Percentiles rank a stretch among this genome's conserved stretches.
phyloP scores from a whole-genome alignment of 2,797 vertebrate genomes.

The Lithobates sylvaticus region DNA sequence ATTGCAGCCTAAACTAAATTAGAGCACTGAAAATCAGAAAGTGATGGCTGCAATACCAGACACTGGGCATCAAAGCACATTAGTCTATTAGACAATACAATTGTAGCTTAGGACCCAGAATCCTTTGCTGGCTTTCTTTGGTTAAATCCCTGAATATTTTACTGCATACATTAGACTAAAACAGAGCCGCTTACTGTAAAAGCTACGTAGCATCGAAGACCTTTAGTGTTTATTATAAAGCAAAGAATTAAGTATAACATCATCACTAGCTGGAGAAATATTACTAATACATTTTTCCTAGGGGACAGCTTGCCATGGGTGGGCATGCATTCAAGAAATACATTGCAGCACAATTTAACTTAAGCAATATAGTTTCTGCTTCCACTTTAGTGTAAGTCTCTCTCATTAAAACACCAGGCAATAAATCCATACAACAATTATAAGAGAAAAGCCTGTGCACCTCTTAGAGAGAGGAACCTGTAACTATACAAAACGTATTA shows the following conservation, averaged over 20 bases:
- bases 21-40: not conserved
- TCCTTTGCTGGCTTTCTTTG: constrained; percentile 13
- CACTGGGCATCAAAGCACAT: not conserved
- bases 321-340: too few relatives aligned
- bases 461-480: too few relatives aligned
- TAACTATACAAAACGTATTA: too few relatives aligned
- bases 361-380: too few relatives aligned
- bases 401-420: too few relatives aligned
- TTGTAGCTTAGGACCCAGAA: not conserved
- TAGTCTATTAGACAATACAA: not conserved
- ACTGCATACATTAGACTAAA: constrained; percentile 5
- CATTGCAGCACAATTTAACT: too few relatives aligned
- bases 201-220: not conserved
- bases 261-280: not conserved
- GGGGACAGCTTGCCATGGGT: not conserved
- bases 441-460: too few relatives aligned
- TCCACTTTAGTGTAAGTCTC: too few relatives aligned
- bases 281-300: not conserved
- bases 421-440: too few relatives aligned
- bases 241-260: constrained; percentile 4
- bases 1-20: not conserved
- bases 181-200: constrained; percentile 2
- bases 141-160: constrained; percentile 16
- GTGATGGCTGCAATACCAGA: not conserved
- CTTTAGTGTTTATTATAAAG: constrained; percentile 5